Percentiles rank a stretch among this genome's conserved stretches.
Evolutionary conservation across 2,888 invertebrate genomes (phyloP).

Genomic region (Dolichopus griseipennis): DNA sequence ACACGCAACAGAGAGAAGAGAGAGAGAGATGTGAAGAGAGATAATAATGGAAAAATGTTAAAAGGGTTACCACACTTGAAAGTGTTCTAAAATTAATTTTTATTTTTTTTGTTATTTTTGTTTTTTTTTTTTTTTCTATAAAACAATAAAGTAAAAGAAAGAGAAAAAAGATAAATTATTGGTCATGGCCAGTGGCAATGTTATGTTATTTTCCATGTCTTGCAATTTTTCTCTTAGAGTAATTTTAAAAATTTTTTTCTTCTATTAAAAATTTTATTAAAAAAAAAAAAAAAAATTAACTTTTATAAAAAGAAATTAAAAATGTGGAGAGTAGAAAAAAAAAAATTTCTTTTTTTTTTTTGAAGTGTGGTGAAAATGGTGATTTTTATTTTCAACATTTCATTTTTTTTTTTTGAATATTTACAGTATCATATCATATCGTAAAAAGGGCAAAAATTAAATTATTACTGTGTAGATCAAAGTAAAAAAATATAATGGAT

Average conservation of each 20-base stretch:
- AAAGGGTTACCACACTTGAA: conserved; percentile 6
- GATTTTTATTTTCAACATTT: no score
- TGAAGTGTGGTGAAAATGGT: no score
- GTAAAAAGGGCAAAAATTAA: neutral
- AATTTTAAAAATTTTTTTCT: neutral
- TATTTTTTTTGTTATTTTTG: no score
- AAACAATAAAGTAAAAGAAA: no score
- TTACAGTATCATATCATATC: neutral
- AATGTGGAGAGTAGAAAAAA: no score
- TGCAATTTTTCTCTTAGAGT: neutral
- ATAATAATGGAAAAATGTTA: neutral
- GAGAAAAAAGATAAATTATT: neutral
- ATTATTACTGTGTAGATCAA: neutral
- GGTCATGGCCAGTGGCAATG: neutral
- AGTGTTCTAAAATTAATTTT: neutral
- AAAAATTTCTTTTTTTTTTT: no score
- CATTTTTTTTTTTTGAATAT: neutral
- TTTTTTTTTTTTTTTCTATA: no score
- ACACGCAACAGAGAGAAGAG: no score
- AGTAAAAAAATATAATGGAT: neutral
- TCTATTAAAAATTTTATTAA: neutral
- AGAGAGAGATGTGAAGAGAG: no score
- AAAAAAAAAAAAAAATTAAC: neutral
- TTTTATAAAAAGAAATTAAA: no score
- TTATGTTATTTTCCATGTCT: conserved; percentile 4